Evolutionary conservation across 2,888 invertebrate genomes (phyloP).

Genomic region (Meliscaeva auricollis): DNA sequence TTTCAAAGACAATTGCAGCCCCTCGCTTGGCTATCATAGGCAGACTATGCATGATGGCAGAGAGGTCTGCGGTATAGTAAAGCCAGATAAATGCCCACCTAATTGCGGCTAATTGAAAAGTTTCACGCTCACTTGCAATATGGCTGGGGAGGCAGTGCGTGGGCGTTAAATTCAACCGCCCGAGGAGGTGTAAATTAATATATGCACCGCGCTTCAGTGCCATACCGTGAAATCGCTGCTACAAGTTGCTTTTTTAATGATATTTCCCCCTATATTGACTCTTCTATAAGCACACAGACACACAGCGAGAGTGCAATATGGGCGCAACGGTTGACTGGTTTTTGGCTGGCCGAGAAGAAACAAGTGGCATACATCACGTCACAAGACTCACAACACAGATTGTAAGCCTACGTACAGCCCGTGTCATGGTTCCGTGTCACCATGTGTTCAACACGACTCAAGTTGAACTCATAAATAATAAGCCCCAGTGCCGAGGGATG

Average conservation of each 20-base stretch:
- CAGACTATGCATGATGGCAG: neutral
- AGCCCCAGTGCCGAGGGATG: constrained; percentile 22
- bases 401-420: constrained; percentile 14
- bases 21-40: neutral
- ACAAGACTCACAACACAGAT: constrained; percentile 8
- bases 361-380: constrained; percentile 55
- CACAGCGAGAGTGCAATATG: constrained; percentile 28
- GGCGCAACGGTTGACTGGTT: constrained; percentile 34
- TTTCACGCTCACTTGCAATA: constrained; percentile 70
- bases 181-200: constrained; percentile 69
- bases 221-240: constrained; percentile 57
- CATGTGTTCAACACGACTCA: constrained; percentile 68
- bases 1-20: constrained; percentile 37
- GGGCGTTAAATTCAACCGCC: constrained; percentile 63
- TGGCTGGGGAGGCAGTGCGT: constrained; percentile 58
- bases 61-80: neutral
- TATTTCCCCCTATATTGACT: constrained; percentile 7
- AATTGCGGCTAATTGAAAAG: constrained; percentile 75
- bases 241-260: neutral
- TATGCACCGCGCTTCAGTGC: constrained; percentile 46
- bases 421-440: constrained; percentile 61
- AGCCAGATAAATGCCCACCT: constrained; percentile 58
- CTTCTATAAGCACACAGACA: neutral
- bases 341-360: neutral
- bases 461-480: constrained; percentile 74